Evolutionary conservation across 2,113 vertebrate genomes (phyloP).

Genomic region (Aspidoscelis tigris): DNA sequence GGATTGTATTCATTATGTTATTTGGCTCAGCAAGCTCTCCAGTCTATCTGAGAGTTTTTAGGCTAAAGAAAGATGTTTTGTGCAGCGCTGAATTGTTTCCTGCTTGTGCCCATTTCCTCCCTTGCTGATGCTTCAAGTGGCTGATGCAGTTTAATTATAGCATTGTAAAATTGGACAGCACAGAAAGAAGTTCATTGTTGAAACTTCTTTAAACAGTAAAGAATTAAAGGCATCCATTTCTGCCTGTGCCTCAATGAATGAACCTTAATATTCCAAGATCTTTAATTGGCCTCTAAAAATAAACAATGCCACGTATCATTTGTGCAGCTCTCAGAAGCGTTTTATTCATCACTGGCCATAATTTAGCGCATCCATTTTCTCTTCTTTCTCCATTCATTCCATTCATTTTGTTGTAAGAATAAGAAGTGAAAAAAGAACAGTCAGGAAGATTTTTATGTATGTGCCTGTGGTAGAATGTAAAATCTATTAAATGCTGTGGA

Average conservation of each 20-base stretch:
- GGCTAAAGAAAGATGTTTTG: slow-evolving; percentile 48
- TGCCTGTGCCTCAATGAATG: slow-evolving; percentile 34
- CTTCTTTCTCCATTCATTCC: background rate
- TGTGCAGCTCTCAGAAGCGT: slow-evolving; percentile 6
- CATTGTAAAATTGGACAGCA: slow-evolving; percentile 63
- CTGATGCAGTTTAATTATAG: slow-evolving; percentile 71
- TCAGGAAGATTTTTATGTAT: fast-evolving
- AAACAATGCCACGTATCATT: slow-evolving; percentile 1
- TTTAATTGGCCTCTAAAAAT: slow-evolving; percentile 54
- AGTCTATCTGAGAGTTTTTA: slow-evolving; percentile 17
- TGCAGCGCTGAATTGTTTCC: slow-evolving; percentile 51
- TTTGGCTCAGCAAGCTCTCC: slow-evolving; percentile 19
- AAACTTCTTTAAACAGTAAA: slow-evolving; percentile 49
- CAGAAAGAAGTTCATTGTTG: slow-evolving; percentile 64
- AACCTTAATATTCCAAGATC: slow-evolving; percentile 2
- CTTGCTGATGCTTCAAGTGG: slow-evolving; percentile 47
- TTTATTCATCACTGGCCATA: slow-evolving; percentile 17
- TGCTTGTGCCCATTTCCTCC: slow-evolving; percentile 47
- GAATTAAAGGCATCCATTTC: slow-evolving; percentile 20
- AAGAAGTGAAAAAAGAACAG: background rate
- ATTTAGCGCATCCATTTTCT: slow-evolving; percentile 8
- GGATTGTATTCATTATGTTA: slow-evolving; percentile 21
- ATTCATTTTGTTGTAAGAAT: background rate
- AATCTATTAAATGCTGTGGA: slow-evolving; percentile 2
- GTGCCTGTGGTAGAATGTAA: background rate